Conservation (phyloP, 1,140 invertebrate genomes). For the fruit fly (Drosophila melanogaster) region DNA sequence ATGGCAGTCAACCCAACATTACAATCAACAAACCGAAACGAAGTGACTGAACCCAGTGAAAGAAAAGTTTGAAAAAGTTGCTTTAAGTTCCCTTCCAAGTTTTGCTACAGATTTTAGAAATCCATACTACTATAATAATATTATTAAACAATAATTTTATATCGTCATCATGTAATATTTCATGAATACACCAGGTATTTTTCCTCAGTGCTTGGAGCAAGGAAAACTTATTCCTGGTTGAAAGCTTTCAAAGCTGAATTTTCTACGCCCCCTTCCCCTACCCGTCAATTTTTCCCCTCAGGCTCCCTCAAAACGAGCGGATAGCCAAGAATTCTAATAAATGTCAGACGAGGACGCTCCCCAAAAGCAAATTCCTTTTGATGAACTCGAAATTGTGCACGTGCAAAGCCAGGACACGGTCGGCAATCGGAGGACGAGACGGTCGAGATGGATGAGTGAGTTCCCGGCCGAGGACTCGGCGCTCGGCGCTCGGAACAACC, state of each 20-base stretch:
- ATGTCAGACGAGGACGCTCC: constrained; percentile 61
- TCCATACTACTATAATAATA: no score
- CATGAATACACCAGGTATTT: not conserved
- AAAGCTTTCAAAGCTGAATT: constrained; percentile 70
- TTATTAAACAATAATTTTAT: no score
- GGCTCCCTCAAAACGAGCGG: constrained; percentile 2
- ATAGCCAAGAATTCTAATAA: constrained; percentile 76
- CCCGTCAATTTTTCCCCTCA: not conserved
- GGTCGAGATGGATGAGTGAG: constrained; percentile 30
- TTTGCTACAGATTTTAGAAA: no score
- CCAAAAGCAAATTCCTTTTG: constrained; percentile 77
- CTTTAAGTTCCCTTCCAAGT: no score
- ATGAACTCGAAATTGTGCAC: constrained; percentile 81
- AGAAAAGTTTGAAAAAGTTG: not conserved
- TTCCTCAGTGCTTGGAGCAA: constrained; percentile 13
- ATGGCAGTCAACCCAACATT: constrained; percentile 51
- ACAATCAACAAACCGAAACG: constrained; percentile 67
- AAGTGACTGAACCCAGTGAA: constrained; percentile 28
- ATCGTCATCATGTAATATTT: no score
- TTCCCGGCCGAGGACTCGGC: constrained; percentile 14
- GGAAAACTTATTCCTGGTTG: constrained; percentile 61
- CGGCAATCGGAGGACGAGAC: not conserved
- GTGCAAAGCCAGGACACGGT: constrained; percentile 63
- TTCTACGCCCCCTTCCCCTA: constrained; percentile 27
- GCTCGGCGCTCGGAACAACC: constrained; percentile 42